Conservation (phyloP, 2,113 vertebrate genomes). For the Protomyctophum bolini region DNA sequence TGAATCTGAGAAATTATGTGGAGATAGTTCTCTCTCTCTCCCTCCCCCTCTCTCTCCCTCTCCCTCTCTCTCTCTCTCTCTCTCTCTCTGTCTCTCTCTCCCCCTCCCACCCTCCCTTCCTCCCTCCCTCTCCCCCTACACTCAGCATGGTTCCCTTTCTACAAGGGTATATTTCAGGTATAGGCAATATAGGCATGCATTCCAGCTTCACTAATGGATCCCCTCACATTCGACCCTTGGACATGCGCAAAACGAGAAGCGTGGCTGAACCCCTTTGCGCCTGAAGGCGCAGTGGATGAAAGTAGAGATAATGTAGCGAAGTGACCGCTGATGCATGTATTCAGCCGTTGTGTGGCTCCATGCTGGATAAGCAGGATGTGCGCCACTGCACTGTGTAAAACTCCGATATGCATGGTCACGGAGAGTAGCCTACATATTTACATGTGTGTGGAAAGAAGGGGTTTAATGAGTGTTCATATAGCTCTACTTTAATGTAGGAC, state of each 20-base stretch:
- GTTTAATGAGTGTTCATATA: neutral
- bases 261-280: constrained; percentile 41
- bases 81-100: constrained; percentile 2
- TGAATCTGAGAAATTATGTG: constrained; percentile 2
- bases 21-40: neutral
- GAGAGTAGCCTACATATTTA: neutral
- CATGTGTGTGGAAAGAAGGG: neutral
- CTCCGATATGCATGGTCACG: constrained; percentile 39
- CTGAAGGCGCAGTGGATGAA: constrained; percentile 23
- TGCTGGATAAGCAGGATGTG: constrained; percentile 53
- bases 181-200: constrained; percentile 2
- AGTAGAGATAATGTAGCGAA: constrained; percentile 34
- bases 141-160: neutral
- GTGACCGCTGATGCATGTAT: constrained; percentile 41
- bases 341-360: constrained; percentile 49
- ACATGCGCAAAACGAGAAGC: constrained; percentile 31
- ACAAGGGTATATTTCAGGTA: neutral
- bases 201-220: constrained; percentile 53
- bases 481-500: constrained; percentile 4
- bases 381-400: constrained; percentile 37
- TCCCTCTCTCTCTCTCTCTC: constrained; percentile 10
- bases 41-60: neutral
- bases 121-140: neutral
- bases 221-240: constrained; percentile 36
- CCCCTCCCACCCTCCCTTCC: neutral